Conservation (phyloP, 2,113 vertebrate genomes). For the Camarhynchus parvulus region DNA sequence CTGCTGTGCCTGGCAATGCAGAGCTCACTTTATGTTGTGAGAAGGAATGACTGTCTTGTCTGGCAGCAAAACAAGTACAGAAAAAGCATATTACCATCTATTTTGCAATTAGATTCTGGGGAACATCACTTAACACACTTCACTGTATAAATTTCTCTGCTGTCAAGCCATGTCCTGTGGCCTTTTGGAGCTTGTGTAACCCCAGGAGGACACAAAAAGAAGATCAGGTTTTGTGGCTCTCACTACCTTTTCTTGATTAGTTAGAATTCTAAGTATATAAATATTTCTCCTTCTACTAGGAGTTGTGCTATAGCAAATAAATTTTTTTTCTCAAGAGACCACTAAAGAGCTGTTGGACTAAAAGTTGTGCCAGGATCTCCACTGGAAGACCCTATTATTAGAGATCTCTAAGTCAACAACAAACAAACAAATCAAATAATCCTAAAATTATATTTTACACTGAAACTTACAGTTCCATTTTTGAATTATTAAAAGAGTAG, state of each 20-base stretch:
- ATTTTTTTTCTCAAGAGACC: background rate
- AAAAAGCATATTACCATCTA: constrained; percentile 15
- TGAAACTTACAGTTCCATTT: background rate
- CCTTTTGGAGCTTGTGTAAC: background rate
- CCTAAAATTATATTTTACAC: background rate
- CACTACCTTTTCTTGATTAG: background rate
- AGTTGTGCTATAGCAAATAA: background rate
- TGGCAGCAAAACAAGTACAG: constrained; percentile 28
- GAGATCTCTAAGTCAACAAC: background rate
- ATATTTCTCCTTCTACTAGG: background rate
- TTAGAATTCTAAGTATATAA: background rate
- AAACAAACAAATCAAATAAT: background rate
- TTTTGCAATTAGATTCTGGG: constrained; percentile 29
- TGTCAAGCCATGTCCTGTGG: background rate
- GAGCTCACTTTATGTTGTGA: background rate
- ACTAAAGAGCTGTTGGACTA: background rate
- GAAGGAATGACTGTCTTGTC: constrained; percentile 8
- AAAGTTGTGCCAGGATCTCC: background rate
- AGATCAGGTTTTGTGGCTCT: background rate
- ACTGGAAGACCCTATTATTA: background rate
- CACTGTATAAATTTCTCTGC: background rate
- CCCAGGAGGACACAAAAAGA: background rate
- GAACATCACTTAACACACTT: constrained; percentile 24
- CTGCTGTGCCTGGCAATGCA: constrained; percentile 55
- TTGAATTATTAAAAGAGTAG: background rate